Percentiles rank a stretch among this genome's conserved stretches.
These are phyloP conservation scores for Andrena fulva DNA, from an alignment of 2,888 invertebrate genomes.

Conservation along the genomic window DNA sequence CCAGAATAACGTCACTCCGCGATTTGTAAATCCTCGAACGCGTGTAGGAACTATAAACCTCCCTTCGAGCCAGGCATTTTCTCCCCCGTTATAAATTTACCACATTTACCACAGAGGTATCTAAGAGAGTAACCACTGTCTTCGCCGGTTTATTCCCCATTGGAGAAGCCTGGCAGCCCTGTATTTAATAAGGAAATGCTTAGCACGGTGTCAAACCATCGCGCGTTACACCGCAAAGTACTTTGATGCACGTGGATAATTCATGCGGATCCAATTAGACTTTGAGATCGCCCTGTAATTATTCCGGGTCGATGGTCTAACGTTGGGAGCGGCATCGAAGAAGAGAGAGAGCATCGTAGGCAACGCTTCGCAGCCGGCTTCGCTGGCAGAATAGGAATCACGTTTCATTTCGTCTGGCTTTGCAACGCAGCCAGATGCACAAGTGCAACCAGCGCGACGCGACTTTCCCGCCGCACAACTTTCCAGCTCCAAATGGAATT, in stretches of 20 bases:
- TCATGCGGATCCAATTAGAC: slow-evolving; percentile 81
- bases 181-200: slow-evolving; percentile 37
- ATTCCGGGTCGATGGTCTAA: slow-evolving; percentile 75
- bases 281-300: slow-evolving; percentile 77
- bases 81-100: not conserved
- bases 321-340: slow-evolving; percentile 43
- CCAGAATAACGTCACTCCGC: no score
- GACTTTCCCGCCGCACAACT: not conserved
- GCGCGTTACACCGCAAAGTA: slow-evolving; percentile 24
- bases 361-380: slow-evolving; percentile 27
- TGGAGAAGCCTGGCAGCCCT: not conserved
- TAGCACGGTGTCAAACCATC: slow-evolving; percentile 19
- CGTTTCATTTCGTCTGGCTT: slow-evolving; percentile 48
- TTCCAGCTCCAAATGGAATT: not conserved
- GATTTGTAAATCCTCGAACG: no score
- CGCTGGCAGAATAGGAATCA: slow-evolving; percentile 40
- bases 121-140: not conserved
- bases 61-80: not conserved
- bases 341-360: slow-evolving; percentile 32
- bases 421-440: not conserved
- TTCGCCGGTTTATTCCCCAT: not conserved
- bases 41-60: no score
- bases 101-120: not conserved
- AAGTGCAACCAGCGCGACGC: no score
- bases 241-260: slow-evolving; percentile 69